phyloP scores from a whole-genome alignment of 2,888 invertebrate species.

The Operophtera brumata region DNA sequence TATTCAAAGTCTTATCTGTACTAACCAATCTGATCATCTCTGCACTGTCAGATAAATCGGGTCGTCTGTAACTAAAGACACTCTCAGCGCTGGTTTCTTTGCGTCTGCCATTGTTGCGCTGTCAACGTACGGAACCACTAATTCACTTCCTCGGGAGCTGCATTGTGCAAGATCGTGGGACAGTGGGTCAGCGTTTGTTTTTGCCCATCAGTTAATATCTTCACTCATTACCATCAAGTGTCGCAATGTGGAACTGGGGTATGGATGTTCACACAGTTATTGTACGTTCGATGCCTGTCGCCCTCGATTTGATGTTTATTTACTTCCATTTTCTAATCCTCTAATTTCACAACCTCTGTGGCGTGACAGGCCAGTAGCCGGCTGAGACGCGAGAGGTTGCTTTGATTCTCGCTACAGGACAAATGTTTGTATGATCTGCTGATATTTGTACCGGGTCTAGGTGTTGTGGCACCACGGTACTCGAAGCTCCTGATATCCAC shows the following conservation, averaged over 20 bases:
- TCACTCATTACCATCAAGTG: conserved; percentile 50
- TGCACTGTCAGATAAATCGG: neutral
- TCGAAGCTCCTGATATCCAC: no score
- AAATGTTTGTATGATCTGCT: no score
- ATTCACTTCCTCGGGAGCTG: conserved; percentile 58
- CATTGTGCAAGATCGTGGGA: conserved; percentile 58
- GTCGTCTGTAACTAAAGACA: conserved; percentile 27
- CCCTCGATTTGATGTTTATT: conserved; percentile 19
- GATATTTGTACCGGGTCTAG: no score
- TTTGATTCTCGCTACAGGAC: no score
- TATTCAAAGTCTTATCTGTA: no score
- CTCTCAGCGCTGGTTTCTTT: conserved; percentile 51
- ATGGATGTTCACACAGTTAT: conserved; percentile 44
- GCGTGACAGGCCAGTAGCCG: no score
- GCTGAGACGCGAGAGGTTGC: no score
- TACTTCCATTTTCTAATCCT: neutral
- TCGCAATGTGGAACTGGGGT: conserved; percentile 50
- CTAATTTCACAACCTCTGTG: no score
- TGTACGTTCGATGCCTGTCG: conserved; percentile 15
- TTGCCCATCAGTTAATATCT: conserved; percentile 49
- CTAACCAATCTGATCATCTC: no score
- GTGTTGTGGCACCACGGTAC: no score
- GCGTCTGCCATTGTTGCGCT: conserved; percentile 53
- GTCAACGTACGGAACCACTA: conserved; percentile 52
- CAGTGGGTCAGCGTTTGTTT: conserved; percentile 50